These are phyloP conservation scores for Aphelenchoides avenae DNA, from an alignment of 1,140 invertebrate species.

Conservation along the genomic window DNA sequence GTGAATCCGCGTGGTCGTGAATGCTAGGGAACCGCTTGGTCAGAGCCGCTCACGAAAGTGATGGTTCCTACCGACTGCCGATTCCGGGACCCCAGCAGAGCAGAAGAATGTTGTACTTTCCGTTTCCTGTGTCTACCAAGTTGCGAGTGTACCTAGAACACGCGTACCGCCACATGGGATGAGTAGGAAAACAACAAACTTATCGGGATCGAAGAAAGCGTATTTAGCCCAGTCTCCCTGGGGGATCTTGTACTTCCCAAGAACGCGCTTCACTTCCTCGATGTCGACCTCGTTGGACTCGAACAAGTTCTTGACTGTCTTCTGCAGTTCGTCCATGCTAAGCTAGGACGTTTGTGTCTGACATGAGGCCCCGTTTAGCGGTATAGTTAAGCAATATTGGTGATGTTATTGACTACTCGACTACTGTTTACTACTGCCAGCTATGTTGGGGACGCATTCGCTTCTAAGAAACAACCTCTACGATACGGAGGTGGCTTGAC, in stretches of 20 bases:
- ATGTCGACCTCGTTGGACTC: slow-evolving; percentile 45
- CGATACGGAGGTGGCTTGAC: too few species aligned
- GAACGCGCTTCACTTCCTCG: slow-evolving; percentile 41
- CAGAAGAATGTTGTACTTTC: slow-evolving; percentile 93
- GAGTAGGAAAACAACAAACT: slow-evolving; percentile 22
- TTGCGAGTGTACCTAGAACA: slow-evolving; percentile 81
- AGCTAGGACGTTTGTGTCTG: too few species aligned
- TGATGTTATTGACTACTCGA: too few species aligned
- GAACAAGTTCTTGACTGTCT: slow-evolving; percentile 41
- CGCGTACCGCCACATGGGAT: not conserved
- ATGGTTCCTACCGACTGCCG: slow-evolving; percentile 71
- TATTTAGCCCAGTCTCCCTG: slow-evolving; percentile 46
- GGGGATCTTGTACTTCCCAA: slow-evolving; percentile 50
- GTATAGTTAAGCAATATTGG: too few species aligned
- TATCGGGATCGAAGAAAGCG: slow-evolving; percentile 50
- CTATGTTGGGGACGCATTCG: too few species aligned
- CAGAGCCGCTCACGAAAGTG: too few species aligned
- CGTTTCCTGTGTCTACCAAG: slow-evolving; percentile 86
- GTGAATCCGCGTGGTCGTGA: slow-evolving; percentile 89
- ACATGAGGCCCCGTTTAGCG: too few species aligned
- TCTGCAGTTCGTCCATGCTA: slow-evolving; percentile 43
- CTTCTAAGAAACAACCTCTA: too few species aligned
- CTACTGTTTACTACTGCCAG: too few species aligned
- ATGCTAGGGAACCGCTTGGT: slow-evolving; percentile 67
- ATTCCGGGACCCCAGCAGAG: slow-evolving; percentile 94